A percentile compares a stretch with the other conserved stretches of the same genome.
Evolutionary conservation across 2,113 vertebrate species (phyloP).

Genomic region (Siniperca chuatsi): DNA sequence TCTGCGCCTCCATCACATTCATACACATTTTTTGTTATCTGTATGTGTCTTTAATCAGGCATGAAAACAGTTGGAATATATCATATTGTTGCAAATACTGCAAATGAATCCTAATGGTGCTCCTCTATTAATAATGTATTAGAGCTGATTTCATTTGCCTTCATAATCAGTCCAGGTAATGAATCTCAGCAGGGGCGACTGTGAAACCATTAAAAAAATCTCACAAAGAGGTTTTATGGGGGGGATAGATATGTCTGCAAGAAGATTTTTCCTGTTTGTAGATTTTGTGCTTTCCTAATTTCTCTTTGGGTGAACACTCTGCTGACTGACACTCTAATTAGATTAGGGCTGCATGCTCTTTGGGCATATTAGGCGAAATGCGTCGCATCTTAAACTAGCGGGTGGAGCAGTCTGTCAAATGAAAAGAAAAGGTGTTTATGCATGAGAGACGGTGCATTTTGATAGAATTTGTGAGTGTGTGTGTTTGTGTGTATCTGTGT

Average conservation of each 20-base stretch:
- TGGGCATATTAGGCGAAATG: slow-evolving; percentile 83
- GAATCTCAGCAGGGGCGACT: slow-evolving; percentile 82
- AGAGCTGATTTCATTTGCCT: slow-evolving; percentile 88
- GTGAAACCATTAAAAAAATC: slow-evolving; percentile 78
- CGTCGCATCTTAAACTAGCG: slow-evolving; percentile 77
- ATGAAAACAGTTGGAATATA: slow-evolving; percentile 84
- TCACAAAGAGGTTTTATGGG: slow-evolving; percentile 26
- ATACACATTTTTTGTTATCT: slow-evolving; percentile 62
- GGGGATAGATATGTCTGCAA: slow-evolving; percentile 61
- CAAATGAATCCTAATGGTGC: slow-evolving; percentile 83
- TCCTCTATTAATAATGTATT: slow-evolving; percentile 86
- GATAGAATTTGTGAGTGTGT: slow-evolving; percentile 32
- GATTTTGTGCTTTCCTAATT: slow-evolving; percentile 78
- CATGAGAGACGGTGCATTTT: slow-evolving; percentile 56
- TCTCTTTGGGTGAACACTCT: slow-evolving; percentile 81
- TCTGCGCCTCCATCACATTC: slow-evolving; percentile 33
- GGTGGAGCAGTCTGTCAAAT: slow-evolving; percentile 75
- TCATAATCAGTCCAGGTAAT: slow-evolving; percentile 88
- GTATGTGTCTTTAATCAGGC: slow-evolving; percentile 80
- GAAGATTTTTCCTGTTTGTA: slow-evolving; percentile 73
- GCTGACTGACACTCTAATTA: slow-evolving; percentile 87
- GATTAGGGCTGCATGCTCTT: slow-evolving; percentile 85
- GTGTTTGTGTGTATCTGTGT: slow-evolving; percentile 3
- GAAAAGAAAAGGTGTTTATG: slow-evolving; percentile 72
- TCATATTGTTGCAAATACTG: slow-evolving; percentile 83